A percentile compares a stretch with the other conserved stretches of the same genome.
Evolutionary conservation across 1,140 invertebrate species (phyloP).

Genomic region (Philaenus spumarius): DNA sequence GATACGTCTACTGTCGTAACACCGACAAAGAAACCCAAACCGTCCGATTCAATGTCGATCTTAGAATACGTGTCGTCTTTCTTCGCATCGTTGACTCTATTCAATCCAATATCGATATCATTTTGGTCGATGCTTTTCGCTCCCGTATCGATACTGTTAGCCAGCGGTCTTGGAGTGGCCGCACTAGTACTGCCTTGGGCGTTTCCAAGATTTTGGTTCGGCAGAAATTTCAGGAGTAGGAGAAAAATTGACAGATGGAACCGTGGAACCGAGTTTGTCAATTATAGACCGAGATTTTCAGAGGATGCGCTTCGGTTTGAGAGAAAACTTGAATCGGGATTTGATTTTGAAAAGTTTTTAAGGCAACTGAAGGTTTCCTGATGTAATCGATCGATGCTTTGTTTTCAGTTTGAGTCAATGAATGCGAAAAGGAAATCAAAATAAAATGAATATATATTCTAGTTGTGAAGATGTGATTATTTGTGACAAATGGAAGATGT

Average conservation of each 20-base stretch:
- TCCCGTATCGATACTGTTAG: slow-evolving; percentile 33
- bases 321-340: slow-evolving; percentile 1
- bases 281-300: not conserved
- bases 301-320: slow-evolving; percentile 18
- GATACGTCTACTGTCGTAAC: not conserved
- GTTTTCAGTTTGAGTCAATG: too few species aligned
- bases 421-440: too few species aligned
- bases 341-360: not conserved
- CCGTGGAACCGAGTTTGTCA: too few species aligned
- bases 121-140: slow-evolving; percentile 35
- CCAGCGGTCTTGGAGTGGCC: slow-evolving; percentile 30
- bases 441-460: too few species aligned
- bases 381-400: too few species aligned
- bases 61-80: slow-evolving; percentile 23
- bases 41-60: slow-evolving; percentile 18
- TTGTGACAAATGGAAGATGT: too few species aligned
- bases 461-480: too few species aligned
- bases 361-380: not conserved
- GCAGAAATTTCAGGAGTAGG: slow-evolving; percentile 11
- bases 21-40: slow-evolving; percentile 4
- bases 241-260: not conserved
- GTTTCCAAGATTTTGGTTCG: slow-evolving; percentile 27
- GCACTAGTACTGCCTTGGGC: slow-evolving; percentile 33
- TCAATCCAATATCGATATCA: slow-evolving; percentile 30
- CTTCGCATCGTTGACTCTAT: slow-evolving; percentile 27